Base-by-base conservation (phyloP, 1,140 invertebrate genomes). In the Anastrepha ludens region DNA sequence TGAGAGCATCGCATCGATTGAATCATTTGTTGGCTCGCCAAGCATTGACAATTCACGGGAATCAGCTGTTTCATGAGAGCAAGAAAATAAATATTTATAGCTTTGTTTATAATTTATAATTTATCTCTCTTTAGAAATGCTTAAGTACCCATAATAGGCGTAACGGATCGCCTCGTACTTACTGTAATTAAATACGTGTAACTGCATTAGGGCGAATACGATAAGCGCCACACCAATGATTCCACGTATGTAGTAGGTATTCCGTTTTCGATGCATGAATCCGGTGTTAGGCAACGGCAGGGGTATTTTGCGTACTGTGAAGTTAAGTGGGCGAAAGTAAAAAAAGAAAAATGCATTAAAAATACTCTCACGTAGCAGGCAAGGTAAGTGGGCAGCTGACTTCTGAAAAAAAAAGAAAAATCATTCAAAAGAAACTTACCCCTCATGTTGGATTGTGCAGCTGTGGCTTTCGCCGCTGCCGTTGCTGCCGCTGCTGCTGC, bases 191-290 rank as follows among this genome's bases (percentile, higher is more conserved):
- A 96, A 94, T 89, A 96, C 95, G 90, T 96, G 95, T 65, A 96
- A 92, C 89, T 96, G 96, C 88, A 96, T 93, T 94, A 96, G 96
- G 41, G 96, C 94, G 90, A 96, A 96, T 88, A 96, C 95, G 85
- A 95, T 94, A 60, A 96, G 92, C 89, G 96, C 95, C 88, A 96
- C 91, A 87, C 96, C 93, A 67, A 95, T 92, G 59, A 95, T 93
- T 74, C 95, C 95, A 90, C 96, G 95, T 88, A 96, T 91, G 89
- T 96, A 94, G 90, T 92, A 92, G 67, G 90, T 90, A 88, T 91
- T 93, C 85, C 90, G 90, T 87, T 92, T 91, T 39, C 93, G 90
- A 41, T 91, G 91, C 90, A 93, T 91, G 39, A 91, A 89, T 87
- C 92, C 92, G 3, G 92, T 93, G 87, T 93, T 93, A 78, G 93